Percentiles rank a stretch among this genome's conserved stretches.
Evolutionary conservation across 1,140 invertebrate genomes (phyloP).

Genomic region (Drosophila gunungcola): DNA sequence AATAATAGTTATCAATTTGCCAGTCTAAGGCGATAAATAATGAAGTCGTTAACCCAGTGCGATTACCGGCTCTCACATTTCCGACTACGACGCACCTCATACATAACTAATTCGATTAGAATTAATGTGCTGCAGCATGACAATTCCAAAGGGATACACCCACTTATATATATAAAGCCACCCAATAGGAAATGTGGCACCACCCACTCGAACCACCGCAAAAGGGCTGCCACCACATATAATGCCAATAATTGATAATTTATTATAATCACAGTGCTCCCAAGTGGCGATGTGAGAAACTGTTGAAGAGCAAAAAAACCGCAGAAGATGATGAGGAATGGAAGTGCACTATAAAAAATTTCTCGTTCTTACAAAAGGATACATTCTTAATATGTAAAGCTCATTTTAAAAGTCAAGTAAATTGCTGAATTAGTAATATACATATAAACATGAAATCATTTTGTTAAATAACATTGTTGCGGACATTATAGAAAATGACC

Average conservation of each 20-base stretch:
- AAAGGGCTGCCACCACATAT: conserved; percentile 46
- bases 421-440: no score
- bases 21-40: conserved; percentile 36
- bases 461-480: no score
- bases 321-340: conserved; percentile 16
- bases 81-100: conserved; percentile 39
- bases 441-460: no score
- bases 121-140: conserved; percentile 51
- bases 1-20: conserved; percentile 30
- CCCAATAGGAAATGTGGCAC: conserved; percentile 30
- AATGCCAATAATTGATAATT: conserved; percentile 83
- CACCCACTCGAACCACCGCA: conserved; percentile 28
- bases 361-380: no score
- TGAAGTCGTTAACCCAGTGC: conserved; percentile 33
- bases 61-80: conserved; percentile 46
- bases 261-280: conserved; percentile 73
- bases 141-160: conserved; percentile 36
- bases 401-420: no score
- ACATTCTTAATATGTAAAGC: no score
- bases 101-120: conserved; percentile 62
- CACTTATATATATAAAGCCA: conserved; percentile 7
- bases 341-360: conserved; percentile 1
- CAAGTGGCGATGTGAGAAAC: conserved; percentile 42
- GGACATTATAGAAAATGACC: no score
- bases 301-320: conserved; percentile 22